A percentile compares a stretch with the other conserved stretches of the same genome.
Evolutionary conservation across 23 tunicate genomes (phyloP).

Genomic region (Halocynthia aurantium): DNA sequence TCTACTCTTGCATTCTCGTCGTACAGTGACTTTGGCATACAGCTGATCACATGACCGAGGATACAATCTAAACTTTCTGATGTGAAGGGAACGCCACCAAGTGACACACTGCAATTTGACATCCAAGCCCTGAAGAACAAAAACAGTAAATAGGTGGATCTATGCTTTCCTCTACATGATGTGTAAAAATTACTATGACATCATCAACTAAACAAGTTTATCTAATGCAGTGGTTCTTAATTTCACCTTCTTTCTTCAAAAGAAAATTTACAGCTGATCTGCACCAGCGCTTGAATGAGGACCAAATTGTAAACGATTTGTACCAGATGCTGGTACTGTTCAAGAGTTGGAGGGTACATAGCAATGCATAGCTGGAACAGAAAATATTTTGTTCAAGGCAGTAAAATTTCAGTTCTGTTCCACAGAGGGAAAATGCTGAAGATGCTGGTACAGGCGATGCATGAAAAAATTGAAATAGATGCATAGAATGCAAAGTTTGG

Average conservation of each 20-base stretch:
- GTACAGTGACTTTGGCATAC: conserved; percentile 24
- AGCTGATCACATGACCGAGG: conserved; percentile 42
- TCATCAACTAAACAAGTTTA: background rate
- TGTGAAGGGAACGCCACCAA: conserved; percentile 30
- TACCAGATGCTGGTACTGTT: conserved; percentile 27
- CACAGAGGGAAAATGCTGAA: conserved; percentile 5
- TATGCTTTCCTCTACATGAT: background rate
- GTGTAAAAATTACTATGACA: background rate
- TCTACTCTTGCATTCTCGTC: background rate
- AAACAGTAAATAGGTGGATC: background rate
- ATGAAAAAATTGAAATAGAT: background rate
- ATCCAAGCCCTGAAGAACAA: conserved; percentile 52
- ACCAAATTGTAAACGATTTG: conserved; percentile 45
- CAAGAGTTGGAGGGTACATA: conserved; percentile 16
- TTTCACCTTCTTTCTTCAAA: conserved; percentile 53
- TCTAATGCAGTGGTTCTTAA: no score
- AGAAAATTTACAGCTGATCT: conserved; percentile 46
- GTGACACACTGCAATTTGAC: conserved; percentile 31
- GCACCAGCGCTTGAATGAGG: conserved; percentile 42
- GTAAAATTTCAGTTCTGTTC: no score
- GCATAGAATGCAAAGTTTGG: background rate
- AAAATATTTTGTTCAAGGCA: conserved; percentile 1
- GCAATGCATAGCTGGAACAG: conserved; percentile 12
- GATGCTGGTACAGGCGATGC: background rate
- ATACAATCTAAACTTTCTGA: conserved; percentile 37